These are phyloP conservation scores for Oscheius sp. DNA, from an alignment of 1,140 invertebrate genomes.

Conservation along the genomic window DNA sequence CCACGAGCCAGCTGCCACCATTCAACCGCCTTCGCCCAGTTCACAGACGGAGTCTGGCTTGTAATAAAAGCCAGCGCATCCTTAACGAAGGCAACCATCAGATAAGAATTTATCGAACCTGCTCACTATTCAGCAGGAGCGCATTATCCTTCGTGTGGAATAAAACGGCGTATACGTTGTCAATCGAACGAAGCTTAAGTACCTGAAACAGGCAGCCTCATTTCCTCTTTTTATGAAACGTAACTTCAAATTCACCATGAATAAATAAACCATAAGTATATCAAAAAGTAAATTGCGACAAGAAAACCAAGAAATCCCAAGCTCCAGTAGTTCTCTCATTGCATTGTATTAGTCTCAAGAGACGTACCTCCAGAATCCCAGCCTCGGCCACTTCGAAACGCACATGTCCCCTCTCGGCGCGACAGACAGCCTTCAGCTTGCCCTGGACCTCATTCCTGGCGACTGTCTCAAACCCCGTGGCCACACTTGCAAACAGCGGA, in stretches of 20 bases:
- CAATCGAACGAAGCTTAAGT: slow-evolving; percentile 7
- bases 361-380: not conserved
- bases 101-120: not conserved
- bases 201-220: not conserved
- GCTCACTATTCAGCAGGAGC: not conserved
- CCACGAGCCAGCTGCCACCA: not conserved
- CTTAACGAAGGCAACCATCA: not conserved
- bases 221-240: no score
- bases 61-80: slow-evolving; percentile 1
- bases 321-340: no score
- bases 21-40: slow-evolving; percentile 15
- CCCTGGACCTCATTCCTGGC: not conserved
- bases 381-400: not conserved
- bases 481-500: slow-evolving; percentile 4
- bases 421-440: not conserved
- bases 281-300: no score
- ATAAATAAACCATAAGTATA: no score
- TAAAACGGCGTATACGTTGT: slow-evolving; percentile 18
- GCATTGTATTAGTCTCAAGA: no score
- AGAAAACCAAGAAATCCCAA: no score
- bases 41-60: not conserved
- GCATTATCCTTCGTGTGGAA: not conserved
- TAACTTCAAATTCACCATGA: no score
- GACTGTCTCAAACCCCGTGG: slow-evolving; percentile 19
- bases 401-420: not conserved